phyloP scores from a whole-genome alignment of 2,888 invertebrate species.

The Patella caerulea region DNA sequence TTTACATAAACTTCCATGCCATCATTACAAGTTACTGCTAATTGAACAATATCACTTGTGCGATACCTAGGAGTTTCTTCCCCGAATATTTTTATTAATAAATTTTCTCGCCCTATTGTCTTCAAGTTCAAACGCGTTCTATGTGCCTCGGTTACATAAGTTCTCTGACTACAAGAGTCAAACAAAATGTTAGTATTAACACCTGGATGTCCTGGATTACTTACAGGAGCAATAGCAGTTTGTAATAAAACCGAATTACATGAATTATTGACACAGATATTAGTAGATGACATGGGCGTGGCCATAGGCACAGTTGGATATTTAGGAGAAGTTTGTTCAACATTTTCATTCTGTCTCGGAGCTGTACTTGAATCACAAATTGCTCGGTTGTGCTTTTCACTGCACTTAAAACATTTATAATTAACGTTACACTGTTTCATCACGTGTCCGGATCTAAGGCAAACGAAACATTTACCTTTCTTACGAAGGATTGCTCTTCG shows the following conservation, averaged over 20 bases:
- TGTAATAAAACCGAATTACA: neutral
- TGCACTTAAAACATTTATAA: neutral
- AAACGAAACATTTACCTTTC: neutral
- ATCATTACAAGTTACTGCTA: neutral
- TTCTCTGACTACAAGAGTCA: neutral
- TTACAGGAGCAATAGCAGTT: neutral
- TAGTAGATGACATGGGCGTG: neutral
- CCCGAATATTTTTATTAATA: neutral
- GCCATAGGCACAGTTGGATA: neutral
- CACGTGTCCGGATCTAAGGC: conserved; percentile 4
- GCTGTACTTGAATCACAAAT: neutral
- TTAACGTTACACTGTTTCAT: neutral
- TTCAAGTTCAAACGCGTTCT: neutral
- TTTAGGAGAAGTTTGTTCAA: neutral
- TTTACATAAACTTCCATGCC: conserved; percentile 1
- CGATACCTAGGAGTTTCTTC: neutral
- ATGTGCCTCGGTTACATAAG: neutral
- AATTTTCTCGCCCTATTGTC: neutral
- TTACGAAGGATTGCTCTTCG: neutral
- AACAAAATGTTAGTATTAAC: neutral
- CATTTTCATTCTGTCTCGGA: neutral
- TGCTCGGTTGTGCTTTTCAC: neutral
- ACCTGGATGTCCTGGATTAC: neutral
- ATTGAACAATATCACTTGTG: neutral
- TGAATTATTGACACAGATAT: neutral